These are phyloP conservation scores for Adela reaumurella DNA, from an alignment of 2,888 invertebrate species.

Conservation along the genomic window DNA sequence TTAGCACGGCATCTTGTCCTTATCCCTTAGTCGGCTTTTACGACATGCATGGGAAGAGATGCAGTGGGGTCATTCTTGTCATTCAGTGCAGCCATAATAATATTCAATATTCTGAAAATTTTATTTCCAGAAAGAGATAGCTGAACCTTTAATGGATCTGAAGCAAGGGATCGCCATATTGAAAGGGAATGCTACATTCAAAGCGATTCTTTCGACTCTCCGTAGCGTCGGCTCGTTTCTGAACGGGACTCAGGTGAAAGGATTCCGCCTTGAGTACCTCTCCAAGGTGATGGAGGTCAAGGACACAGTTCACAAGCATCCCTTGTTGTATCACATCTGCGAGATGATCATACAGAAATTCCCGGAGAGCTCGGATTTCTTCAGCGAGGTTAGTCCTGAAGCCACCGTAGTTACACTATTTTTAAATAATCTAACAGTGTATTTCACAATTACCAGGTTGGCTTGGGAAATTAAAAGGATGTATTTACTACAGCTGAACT, in stretches of 20 bases:
- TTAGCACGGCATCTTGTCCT: no score
- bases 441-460: no score
- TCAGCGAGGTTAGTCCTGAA: slow-evolving; percentile 93
- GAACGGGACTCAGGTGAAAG: slow-evolving; percentile 89
- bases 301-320: slow-evolving; percentile 98
- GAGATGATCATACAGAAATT: slow-evolving; percentile 97
- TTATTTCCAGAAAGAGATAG: slow-evolving; percentile 77
- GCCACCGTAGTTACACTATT: no score
- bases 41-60: no score
- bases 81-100: no score
- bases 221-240: slow-evolving; percentile 95
- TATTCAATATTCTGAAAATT: slow-evolving; percentile 7
- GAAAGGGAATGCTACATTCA: slow-evolving; percentile 89
- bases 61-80: no score
- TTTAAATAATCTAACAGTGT: no score
- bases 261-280: slow-evolving; percentile 96
- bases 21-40: no score
- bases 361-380: slow-evolving; percentile 92
- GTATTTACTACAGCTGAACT: no score
- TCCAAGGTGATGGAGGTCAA: slow-evolving; percentile 98
- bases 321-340: slow-evolving; percentile 93
- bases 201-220: slow-evolving; percentile 88
- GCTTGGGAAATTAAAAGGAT: no score
- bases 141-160: slow-evolving; percentile 97
- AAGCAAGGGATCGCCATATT: slow-evolving; percentile 94